Conservation (phyloP, 2,888 invertebrate species). For the Papilio gigon region DNA sequence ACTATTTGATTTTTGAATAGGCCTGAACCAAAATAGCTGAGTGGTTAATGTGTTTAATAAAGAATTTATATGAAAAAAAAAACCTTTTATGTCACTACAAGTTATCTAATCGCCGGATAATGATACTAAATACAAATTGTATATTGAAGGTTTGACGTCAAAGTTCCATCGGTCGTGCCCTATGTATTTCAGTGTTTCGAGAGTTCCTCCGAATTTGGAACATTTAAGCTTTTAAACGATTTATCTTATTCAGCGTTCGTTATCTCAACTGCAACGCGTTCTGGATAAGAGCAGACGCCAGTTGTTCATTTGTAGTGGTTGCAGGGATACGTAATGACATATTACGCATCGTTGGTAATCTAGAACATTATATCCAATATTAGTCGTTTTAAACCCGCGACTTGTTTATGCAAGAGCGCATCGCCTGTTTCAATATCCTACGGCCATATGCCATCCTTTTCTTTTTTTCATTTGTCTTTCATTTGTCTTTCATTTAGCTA, state of each 20-base stretch:
- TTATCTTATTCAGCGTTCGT: conserved; percentile 28
- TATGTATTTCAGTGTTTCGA: conserved; percentile 24
- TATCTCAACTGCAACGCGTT: conserved; percentile 25
- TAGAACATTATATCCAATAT: conserved; percentile 14
- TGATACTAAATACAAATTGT: conserved; percentile 39
- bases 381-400: conserved; percentile 48
- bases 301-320: conserved; percentile 24
- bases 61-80: conserved; percentile 40
- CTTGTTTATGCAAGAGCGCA: conserved; percentile 73
- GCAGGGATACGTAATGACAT: not conserved
- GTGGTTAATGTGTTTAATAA: conserved; percentile 33
- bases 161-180: conserved; percentile 28
- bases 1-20: not conserved
- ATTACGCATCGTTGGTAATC: not conserved
- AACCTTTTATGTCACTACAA: conserved; percentile 40
- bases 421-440: conserved; percentile 66
- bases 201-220: conserved; percentile 17
- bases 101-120: conserved; percentile 43
- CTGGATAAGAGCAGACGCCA: not conserved
- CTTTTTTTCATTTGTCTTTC: too few species aligned
- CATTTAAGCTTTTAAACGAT: conserved; percentile 26
- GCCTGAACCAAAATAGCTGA: not conserved
- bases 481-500: too few species aligned
- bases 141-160: conserved; percentile 44
- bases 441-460: conserved; percentile 75